Conservation (phyloP, 2,113 vertebrate genomes). For the Colossoma macropomum region DNA sequence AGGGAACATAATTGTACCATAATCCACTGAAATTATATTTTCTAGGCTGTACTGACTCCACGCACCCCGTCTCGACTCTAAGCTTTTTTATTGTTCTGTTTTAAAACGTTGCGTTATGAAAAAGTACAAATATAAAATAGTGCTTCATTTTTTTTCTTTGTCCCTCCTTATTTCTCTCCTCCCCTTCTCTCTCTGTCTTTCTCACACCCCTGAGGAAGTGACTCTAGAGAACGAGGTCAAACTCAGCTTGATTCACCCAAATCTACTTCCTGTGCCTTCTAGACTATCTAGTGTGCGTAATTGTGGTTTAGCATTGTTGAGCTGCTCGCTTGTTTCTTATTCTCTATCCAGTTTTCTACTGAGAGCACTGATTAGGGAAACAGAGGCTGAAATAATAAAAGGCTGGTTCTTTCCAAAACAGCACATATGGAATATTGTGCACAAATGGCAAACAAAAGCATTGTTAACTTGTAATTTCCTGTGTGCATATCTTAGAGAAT, state of each 20-base stretch:
- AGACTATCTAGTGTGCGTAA: neutral
- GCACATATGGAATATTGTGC: neutral
- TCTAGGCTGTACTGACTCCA: too few relatives aligned
- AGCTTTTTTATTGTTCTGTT: too few relatives aligned
- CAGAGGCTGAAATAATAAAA: neutral
- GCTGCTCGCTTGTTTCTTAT: neutral
- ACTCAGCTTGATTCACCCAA: neutral
- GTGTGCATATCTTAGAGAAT: neutral
- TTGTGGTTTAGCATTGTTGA: neutral
- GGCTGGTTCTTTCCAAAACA: neutral
- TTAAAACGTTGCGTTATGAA: too few relatives aligned
- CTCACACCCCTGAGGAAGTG: slow-evolving; percentile 16
- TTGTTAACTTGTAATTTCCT: neutral
- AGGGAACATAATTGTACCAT: too few relatives aligned
- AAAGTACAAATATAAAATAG: too few relatives aligned
- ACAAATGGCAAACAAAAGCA: too few relatives aligned
- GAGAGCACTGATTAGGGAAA: neutral
- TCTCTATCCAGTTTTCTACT: neutral
- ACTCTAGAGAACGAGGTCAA: neutral
- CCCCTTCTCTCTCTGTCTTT: neutral
- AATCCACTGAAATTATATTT: too few relatives aligned
- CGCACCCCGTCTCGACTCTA: too few relatives aligned
- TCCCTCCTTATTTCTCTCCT: too few relatives aligned
- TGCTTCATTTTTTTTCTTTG: neutral
- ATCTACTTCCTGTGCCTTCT: neutral